Evolutionary conservation across 2,888 invertebrate genomes (phyloP), one percentile per base, ranked within the genome.

Genomic region (Melanargia galathea): DNA sequence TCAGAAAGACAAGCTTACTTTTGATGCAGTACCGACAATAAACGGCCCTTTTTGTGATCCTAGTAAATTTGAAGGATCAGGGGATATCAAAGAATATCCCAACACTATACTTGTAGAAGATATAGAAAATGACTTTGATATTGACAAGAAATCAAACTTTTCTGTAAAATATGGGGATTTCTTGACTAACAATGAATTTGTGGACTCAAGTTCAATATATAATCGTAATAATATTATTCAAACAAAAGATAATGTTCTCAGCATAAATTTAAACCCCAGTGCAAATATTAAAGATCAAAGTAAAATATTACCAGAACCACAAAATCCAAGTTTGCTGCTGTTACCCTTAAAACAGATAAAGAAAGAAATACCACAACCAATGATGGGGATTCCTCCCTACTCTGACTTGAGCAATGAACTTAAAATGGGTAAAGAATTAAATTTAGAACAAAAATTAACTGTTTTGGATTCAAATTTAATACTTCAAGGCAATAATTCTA

Each of bases 11-110:
- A 89, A 93, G 67, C 83, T 94, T 45, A 87, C 87, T 55, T 88
- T 89, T 75, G 83, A 86, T 74, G 93, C 93, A 46, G 78, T 93
- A 56, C 94, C 93, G 54, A 93, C 92, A 48, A 75, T 92, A 74
- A 85, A 85, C 80, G 90, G 90, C 30, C 87, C 88, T 26, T 82
- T 71, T 66, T 87, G 86, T 78, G 78, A 81, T 68, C 54, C 75
- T 26, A 76, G 62, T 63, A 75, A 76, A 63, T 73, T 69, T 65
- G 57, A 60, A 62, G 46, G 63, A 22, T 63, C 64, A 40, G 61
- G 73, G 65, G 71, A 73, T 49, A 69, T 72, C 62, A 40, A 80
- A 78, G 66, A 55, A 16, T 78, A 77, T 58, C 75, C 79, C 24
- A 51, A 58, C 20, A n/a, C 61, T 16, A 81, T 88, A 60, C 74